These are phyloP conservation scores for Volucella zonaria DNA, from an alignment of 2,888 invertebrate genomes.

Conservation along the genomic window DNA sequence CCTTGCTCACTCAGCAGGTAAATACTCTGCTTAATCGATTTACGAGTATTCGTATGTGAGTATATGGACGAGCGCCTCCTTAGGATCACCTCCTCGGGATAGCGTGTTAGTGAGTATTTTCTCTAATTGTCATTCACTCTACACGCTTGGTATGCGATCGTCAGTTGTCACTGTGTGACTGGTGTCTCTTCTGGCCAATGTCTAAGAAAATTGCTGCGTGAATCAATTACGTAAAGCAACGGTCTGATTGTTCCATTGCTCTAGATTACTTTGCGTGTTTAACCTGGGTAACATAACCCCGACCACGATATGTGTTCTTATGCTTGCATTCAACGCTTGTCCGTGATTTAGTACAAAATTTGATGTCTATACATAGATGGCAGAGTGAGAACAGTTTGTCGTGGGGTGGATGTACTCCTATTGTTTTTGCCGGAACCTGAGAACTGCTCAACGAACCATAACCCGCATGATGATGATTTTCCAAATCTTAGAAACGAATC, in stretches of 20 bases:
- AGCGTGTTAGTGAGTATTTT: slow-evolving; percentile 44
- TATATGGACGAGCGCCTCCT: too few relatives aligned
- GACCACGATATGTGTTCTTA: background rate
- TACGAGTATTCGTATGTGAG: slow-evolving; percentile 24
- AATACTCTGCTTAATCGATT: slow-evolving; percentile 49
- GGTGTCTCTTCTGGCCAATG: background rate
- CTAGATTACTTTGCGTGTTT: slow-evolving; percentile 31
- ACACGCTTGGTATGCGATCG: slow-evolving; percentile 7
- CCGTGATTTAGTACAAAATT: slow-evolving; percentile 42
- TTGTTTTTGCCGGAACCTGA: slow-evolving; percentile 39
- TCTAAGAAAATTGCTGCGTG: slow-evolving; percentile 22
- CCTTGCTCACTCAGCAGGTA: slow-evolving; percentile 32
- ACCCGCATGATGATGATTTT: slow-evolving; percentile 29
- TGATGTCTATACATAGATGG: slow-evolving; percentile 32
- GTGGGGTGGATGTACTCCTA: slow-evolving; percentile 40
- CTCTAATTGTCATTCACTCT: slow-evolving; percentile 52
- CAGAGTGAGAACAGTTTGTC: slow-evolving; percentile 15
- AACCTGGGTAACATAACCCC: slow-evolving; percentile 28
- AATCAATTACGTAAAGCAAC: slow-evolving; percentile 44
- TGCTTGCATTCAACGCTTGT: slow-evolving; percentile 27
- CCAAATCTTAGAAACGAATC: slow-evolving; percentile 32
- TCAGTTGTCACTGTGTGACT: background rate
- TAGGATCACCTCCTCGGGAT: slow-evolving; percentile 25
- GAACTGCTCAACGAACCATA: slow-evolving; percentile 53
- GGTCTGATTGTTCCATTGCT: slow-evolving; percentile 39